Percentiles rank a stretch among this genome's conserved stretches.
Conservation (phyloP, 2,888 invertebrate genomes). For the Acrobasis suavella region DNA sequence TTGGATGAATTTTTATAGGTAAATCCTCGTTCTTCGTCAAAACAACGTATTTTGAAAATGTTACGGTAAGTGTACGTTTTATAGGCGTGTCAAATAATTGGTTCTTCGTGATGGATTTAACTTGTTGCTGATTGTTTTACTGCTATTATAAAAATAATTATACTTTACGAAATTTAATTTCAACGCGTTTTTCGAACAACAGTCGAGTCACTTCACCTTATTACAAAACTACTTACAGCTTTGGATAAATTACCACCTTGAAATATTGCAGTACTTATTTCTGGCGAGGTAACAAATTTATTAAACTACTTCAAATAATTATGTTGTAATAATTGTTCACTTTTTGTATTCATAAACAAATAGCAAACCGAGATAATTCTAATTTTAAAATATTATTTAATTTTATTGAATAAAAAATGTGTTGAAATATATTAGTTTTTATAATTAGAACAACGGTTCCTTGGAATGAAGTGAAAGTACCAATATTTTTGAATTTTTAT, state of each 20-base stretch:
- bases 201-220: not conserved
- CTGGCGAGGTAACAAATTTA: no score
- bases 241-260: not conserved
- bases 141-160: constrained; percentile 25
- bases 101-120: constrained; percentile 61
- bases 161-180: constrained; percentile 20
- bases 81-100: constrained; percentile 72
- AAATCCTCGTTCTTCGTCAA: constrained; percentile 54
- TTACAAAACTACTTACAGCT: constrained; percentile 6
- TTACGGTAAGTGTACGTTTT: constrained; percentile 71
- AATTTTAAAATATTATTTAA: not conserved
- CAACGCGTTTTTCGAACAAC: constrained; percentile 25
- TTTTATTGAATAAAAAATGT: not conserved
- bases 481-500: not conserved
- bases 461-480: not conserved
- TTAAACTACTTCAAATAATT: no score
- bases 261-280: no score
- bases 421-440: not conserved
- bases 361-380: not conserved
- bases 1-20: constrained; percentile 62
- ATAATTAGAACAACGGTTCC: not conserved
- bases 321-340: not conserved
- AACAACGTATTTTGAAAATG: constrained; percentile 54
- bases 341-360: not conserved
- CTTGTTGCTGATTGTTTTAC: constrained; percentile 40